Percentiles rank a stretch among this genome's conserved stretches.
These are phyloP conservation scores for Nansenia antarctica DNA, from an alignment of 2,113 vertebrate genomes.

Conservation along the genomic window DNA sequence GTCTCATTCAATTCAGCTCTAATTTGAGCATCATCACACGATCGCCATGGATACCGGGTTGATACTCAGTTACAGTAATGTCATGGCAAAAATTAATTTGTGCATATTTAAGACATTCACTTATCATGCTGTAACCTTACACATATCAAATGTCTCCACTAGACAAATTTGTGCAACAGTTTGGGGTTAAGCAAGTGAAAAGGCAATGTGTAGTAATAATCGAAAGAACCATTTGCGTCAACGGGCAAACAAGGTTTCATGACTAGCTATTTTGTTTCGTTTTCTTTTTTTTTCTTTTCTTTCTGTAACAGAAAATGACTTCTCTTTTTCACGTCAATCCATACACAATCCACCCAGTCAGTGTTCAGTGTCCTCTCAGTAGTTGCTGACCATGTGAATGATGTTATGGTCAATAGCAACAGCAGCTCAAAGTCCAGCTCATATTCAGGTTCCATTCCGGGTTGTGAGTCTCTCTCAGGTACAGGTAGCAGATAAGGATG, in stretches of 20 bases:
- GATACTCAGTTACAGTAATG: slow-evolving; percentile 50
- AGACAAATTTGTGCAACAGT: slow-evolving; percentile 55
- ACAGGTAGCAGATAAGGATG: slow-evolving; percentile 14
- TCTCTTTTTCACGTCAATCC: slow-evolving; percentile 13
- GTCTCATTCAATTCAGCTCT: slow-evolving; percentile 26
- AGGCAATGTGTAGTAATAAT: slow-evolving; percentile 58
- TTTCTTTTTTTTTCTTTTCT: no score
- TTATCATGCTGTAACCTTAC: slow-evolving; percentile 62
- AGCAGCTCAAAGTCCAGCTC: slow-evolving; percentile 25
- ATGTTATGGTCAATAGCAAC: slow-evolving; percentile 26
- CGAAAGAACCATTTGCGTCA: slow-evolving; percentile 42
- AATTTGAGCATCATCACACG: neutral
- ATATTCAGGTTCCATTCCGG: slow-evolving; percentile 28
- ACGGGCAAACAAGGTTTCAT: slow-evolving; percentile 41
- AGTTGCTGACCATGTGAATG: slow-evolving; percentile 1
- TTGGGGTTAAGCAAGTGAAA: slow-evolving; percentile 63
- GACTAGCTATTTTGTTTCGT: no score
- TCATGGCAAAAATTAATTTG: slow-evolving; percentile 59
- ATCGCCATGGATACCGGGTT: slow-evolving; percentile 32
- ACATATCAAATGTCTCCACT: slow-evolving; percentile 56
- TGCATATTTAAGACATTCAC: slow-evolving; percentile 72
- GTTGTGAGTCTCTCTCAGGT: slow-evolving; percentile 46
- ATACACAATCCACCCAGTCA: slow-evolving; percentile 15
- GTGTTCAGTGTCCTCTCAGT: neutral
- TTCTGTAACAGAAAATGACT: slow-evolving; percentile 25